phyloP scores from a whole-genome alignment of 2,797 vertebrate genomes.

The Sebastes steindachneri region DNA sequence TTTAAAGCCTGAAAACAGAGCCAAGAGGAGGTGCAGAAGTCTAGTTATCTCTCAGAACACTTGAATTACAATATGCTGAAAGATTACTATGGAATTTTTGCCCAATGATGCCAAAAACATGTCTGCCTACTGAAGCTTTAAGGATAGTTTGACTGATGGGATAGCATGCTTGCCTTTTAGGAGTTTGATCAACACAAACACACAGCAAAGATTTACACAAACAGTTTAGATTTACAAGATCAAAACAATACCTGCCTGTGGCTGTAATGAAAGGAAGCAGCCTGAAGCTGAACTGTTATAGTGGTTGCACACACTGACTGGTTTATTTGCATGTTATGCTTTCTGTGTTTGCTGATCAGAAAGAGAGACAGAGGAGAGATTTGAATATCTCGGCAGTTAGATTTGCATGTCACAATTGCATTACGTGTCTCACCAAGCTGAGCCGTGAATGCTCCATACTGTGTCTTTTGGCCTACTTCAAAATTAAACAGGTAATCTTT shows the following conservation, averaged over 20 bases:
- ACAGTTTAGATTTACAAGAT: neutral
- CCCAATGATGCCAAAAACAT: no score
- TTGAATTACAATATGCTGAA: no score
- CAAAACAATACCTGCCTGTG: neutral
- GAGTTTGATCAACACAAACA: neutral
- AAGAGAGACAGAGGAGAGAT: neutral
- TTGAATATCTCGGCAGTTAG: constrained; percentile 9
- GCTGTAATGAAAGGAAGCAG: neutral
- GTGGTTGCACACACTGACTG: neutral
- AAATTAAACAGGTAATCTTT: neutral
- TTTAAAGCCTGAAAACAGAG: no score
- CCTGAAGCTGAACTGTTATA: no score
- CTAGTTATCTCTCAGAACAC: no score
- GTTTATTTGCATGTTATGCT: neutral
- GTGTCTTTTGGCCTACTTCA: neutral
- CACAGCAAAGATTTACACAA: neutral
- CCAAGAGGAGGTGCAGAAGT: no score
- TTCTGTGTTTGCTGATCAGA: neutral
- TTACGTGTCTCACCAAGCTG: neutral
- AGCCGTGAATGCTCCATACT: neutral
- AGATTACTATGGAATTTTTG: no score
- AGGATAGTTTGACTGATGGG: neutral
- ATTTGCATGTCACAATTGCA: neutral
- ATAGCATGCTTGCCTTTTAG: neutral
- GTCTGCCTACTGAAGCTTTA: no score